Evolutionary conservation across 2,888 invertebrate genomes (phyloP).

Genomic region (Ptychoptera contaminata): DNA sequence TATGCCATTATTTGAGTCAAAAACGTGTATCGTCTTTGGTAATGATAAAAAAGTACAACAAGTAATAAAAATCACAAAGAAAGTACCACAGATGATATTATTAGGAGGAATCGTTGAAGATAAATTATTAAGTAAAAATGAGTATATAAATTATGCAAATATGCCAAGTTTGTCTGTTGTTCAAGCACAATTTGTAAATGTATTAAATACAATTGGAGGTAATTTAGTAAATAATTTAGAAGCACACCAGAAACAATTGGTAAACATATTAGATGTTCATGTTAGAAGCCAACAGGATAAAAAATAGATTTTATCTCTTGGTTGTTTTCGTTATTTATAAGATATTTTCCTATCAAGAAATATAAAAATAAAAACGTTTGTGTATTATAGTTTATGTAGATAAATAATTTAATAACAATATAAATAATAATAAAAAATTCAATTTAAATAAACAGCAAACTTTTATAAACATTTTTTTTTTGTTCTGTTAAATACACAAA

Average conservation of each 20-base stretch:
- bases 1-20: constrained; percentile 44
- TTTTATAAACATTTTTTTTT: too few species aligned
- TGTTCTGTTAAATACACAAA: too few species aligned
- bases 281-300: constrained; percentile 14
- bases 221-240: constrained; percentile 48
- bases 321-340: too few species aligned
- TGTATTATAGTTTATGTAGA: too few species aligned
- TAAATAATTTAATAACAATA: too few species aligned
- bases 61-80: constrained; percentile 49
- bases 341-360: too few species aligned
- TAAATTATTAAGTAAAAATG: constrained; percentile 47
- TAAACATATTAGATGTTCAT: constrained; percentile 48
- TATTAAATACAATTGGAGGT: constrained; percentile 47
- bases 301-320: too few species aligned
- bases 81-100: constrained; percentile 51
- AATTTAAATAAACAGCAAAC: too few species aligned
- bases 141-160: constrained; percentile 47
- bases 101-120: constrained; percentile 65
- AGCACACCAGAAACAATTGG: constrained; percentile 49
- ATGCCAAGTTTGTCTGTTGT: constrained; percentile 48
- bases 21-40: constrained; percentile 53
- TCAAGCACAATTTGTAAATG: constrained; percentile 50
- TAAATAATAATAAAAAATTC: too few species aligned
- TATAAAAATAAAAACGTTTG: too few species aligned
- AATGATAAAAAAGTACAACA: constrained; percentile 43